Conservation (phyloP, 2,113 vertebrate species). For the Apodemus speciosus region DNA sequence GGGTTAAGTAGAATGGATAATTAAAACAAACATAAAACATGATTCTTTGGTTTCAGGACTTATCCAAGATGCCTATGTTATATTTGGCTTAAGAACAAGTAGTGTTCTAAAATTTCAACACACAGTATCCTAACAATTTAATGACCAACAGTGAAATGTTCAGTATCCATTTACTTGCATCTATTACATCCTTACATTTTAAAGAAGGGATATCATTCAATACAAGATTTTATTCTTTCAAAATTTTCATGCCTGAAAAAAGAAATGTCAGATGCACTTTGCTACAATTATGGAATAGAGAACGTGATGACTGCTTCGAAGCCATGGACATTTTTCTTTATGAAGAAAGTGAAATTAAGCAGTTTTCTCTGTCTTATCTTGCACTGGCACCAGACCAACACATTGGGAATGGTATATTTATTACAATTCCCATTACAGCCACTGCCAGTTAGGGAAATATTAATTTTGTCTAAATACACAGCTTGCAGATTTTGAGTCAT, state of each 20-base stretch:
- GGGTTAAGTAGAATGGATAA: neutral
- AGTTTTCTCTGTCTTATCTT: slow-evolving; percentile 22
- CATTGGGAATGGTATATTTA: slow-evolving; percentile 25
- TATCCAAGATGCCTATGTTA: neutral
- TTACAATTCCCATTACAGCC: slow-evolving; percentile 59
- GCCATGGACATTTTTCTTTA: slow-evolving; percentile 51
- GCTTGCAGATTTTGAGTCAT: slow-evolving; percentile 58
- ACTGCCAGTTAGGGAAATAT: slow-evolving; percentile 31
- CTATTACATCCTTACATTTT: neutral
- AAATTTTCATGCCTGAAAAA: slow-evolving; percentile 19
- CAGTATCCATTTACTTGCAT: neutral
- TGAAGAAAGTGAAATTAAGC: slow-evolving; percentile 19
- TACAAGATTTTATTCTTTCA: neutral
- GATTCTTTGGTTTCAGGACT: neutral
- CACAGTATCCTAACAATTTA: neutral
- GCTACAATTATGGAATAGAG: slow-evolving; percentile 9
- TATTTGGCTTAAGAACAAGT: neutral
- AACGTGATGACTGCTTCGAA: slow-evolving; percentile 35
- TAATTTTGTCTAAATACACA: slow-evolving; percentile 65
- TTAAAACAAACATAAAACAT: neutral
- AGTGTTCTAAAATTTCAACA: neutral
- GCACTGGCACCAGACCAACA: neutral
- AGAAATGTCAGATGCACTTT: neutral
- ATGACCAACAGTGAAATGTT: neutral
- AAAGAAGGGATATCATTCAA: neutral